Evolutionary conservation across 2,888 invertebrate genomes (phyloP).

Genomic region (Tuberolachnus salignus): DNA sequence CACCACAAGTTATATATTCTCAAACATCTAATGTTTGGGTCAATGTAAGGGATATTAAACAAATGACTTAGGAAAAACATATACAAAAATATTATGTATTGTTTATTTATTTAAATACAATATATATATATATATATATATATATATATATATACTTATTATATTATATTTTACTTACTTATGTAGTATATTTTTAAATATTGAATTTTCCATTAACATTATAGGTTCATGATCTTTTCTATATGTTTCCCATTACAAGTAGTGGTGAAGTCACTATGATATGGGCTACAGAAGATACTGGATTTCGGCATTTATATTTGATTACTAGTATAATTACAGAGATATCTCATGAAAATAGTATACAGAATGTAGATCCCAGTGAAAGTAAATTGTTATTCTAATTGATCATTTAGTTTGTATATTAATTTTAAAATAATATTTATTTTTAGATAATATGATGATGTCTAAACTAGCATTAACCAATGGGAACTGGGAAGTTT

Average conservation of each 20-base stretch:
- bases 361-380: slow-evolving; percentile 56
- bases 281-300: slow-evolving; percentile 92
- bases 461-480: slow-evolving; percentile 74
- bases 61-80: not conserved
- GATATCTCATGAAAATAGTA: slow-evolving; percentile 59
- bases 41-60: slow-evolving; percentile 69
- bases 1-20: slow-evolving; percentile 63
- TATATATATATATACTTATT: not conserved
- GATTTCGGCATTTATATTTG: slow-evolving; percentile 85
- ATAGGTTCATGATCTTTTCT: slow-evolving; percentile 79
- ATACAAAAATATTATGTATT: no score
- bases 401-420: not conserved
- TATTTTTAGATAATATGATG: slow-evolving; percentile 61
- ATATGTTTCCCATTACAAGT: slow-evolving; percentile 72
- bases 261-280: slow-evolving; percentile 71
- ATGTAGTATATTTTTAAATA: no score
- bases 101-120: not conserved
- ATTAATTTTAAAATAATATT: slow-evolving; percentile 5
- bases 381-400: slow-evolving; percentile 51
- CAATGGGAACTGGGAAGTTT: slow-evolving; percentile 91
- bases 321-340: slow-evolving; percentile 68
- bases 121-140: not conserved
- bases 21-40: slow-evolving; percentile 82
- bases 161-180: not conserved
- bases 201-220: slow-evolving; percentile 48